phyloP scores from a whole-genome alignment of 2,113 vertebrate genomes.

The Echinops telfairi region DNA sequence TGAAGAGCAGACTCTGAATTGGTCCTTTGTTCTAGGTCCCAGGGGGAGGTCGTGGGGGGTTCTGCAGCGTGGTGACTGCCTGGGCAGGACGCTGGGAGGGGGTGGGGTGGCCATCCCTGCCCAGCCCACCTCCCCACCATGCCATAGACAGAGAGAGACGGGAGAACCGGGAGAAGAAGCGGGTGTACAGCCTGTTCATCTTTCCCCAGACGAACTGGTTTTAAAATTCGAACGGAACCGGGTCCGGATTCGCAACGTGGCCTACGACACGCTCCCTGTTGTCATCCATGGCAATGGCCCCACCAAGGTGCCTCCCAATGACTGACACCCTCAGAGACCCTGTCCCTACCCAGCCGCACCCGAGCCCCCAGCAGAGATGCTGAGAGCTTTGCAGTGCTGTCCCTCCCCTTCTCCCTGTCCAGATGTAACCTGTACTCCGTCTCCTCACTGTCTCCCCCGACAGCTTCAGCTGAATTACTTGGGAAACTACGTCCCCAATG shows the following conservation, averaged over 20 bases:
- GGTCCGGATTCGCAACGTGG: constrained; percentile 89
- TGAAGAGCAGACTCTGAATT: not conserved
- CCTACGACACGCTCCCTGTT: constrained; percentile 90
- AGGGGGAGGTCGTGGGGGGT: not conserved
- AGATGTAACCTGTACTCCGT: not conserved
- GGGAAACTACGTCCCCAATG: constrained; percentile 90
- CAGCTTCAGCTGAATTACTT: constrained; percentile 91
- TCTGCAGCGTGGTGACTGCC: not conserved
- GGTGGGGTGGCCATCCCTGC: not conserved
- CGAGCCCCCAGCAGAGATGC: not conserved
- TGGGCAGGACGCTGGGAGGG: not conserved
- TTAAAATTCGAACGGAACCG: constrained; percentile 90
- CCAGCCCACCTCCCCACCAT: not conserved
- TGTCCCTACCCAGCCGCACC: not conserved
- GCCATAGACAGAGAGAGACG: not conserved
- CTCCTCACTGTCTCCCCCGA: not conserved
- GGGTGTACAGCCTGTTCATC: not conserved
- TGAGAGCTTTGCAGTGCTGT: not conserved
- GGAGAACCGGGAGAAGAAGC: not conserved
- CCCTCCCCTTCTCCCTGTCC: not conserved
- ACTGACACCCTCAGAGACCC: not conserved
- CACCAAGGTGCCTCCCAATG: constrained; percentile 86
- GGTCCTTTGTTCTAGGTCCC: not conserved
- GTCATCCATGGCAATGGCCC: constrained; percentile 91
- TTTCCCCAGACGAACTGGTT: constrained; percentile 88